Conservation (phyloP, 2,797 vertebrate species). For the Sebastes cheni region DNA sequence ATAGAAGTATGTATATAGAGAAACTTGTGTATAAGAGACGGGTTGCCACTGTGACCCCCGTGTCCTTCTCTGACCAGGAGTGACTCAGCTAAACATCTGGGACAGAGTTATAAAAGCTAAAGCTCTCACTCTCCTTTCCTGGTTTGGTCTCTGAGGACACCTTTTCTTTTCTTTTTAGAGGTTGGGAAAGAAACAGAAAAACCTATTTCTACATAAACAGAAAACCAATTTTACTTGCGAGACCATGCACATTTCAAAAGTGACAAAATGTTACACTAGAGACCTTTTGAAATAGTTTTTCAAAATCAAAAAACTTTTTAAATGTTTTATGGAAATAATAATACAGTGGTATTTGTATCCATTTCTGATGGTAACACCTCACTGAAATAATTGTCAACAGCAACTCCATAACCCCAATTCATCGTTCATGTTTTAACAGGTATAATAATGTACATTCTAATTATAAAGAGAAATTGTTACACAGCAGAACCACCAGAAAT, state of each 20-base stretch:
- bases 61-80: background rate
- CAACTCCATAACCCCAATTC: background rate
- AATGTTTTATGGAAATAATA: background rate
- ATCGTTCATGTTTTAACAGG: background rate
- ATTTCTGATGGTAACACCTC: background rate
- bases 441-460: background rate
- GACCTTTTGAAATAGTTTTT: background rate
- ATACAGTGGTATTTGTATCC: too few relatives aligned
- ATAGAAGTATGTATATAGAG: background rate
- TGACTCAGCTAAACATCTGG: conserved; percentile 14
- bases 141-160: background rate
- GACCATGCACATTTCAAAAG: background rate
- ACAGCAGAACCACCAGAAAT: background rate
- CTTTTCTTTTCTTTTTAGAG: background rate
- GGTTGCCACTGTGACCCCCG: background rate
- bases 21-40: background rate
- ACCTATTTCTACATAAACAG: background rate
- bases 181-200: background rate
- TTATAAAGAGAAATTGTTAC: background rate
- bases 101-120: conserved; percentile 5
- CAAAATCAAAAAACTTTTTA: background rate
- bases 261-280: background rate
- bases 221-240: background rate
- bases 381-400: background rate
- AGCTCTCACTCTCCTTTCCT: background rate